These are phyloP conservation scores for Battus philenor DNA, from an alignment of 1,140 invertebrate genomes.

Conservation along the genomic window DNA sequence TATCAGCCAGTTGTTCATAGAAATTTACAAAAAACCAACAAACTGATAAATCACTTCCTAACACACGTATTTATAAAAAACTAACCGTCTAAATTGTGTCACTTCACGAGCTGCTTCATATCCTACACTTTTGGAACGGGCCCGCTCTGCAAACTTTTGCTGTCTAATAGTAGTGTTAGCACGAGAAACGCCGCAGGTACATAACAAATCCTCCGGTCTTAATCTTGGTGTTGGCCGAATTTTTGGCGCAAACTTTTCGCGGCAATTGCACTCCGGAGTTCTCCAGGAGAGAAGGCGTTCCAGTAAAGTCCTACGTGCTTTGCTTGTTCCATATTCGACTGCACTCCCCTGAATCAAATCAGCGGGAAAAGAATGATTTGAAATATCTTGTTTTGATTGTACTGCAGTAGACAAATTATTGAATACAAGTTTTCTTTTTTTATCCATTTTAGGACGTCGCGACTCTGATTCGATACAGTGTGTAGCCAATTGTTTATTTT, in stretches of 20 bases:
- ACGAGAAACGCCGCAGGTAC: slow-evolving; percentile 50
- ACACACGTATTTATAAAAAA: slow-evolving; percentile 30
- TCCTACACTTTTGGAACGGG: slow-evolving; percentile 66
- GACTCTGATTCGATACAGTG: slow-evolving; percentile 33
- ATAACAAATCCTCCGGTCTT: slow-evolving; percentile 40
- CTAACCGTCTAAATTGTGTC: slow-evolving; percentile 69
- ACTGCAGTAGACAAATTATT: slow-evolving; percentile 35
- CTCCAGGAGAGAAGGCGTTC: slow-evolving; percentile 63
- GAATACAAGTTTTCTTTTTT: slow-evolving; percentile 50
- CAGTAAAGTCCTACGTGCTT: slow-evolving; percentile 46
- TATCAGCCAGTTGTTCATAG: slow-evolving; percentile 1
- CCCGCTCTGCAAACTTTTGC: slow-evolving; percentile 48
- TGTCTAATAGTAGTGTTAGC: slow-evolving; percentile 30
- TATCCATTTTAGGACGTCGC: slow-evolving; percentile 34
- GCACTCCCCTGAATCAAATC: slow-evolving; percentile 38
- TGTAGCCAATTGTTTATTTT: slow-evolving; percentile 38
- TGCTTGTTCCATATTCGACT: slow-evolving; percentile 30
- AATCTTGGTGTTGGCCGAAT: slow-evolving; percentile 26
- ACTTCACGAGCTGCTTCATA: slow-evolving; percentile 66
- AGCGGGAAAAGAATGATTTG: slow-evolving; percentile 42
- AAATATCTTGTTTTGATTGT: slow-evolving; percentile 33
- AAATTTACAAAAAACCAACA: slow-evolving; percentile 20
- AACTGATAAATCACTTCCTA: slow-evolving; percentile 23
- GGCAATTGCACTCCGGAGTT: slow-evolving; percentile 55
- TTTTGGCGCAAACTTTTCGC: slow-evolving; percentile 36